These are phyloP conservation scores for Phocoena sinus DNA, from an alignment of 2,113 vertebrate species.

Conservation along the genomic window DNA sequence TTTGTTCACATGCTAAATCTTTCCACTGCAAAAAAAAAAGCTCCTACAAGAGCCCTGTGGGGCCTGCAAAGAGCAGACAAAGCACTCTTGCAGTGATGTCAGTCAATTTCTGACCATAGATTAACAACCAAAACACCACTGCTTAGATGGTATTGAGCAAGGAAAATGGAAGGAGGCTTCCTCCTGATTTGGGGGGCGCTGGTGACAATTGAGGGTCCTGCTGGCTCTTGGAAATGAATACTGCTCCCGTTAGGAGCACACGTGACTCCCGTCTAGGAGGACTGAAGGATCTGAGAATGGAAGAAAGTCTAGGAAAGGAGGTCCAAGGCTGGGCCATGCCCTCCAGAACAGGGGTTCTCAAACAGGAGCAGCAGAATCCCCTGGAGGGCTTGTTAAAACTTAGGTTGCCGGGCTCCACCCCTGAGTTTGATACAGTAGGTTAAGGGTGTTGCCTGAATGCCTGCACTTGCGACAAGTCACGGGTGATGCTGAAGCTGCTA, in stretches of 20 bases:
- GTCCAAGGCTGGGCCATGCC: background rate
- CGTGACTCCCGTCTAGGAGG: background rate
- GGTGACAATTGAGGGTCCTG: background rate
- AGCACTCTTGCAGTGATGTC: background rate
- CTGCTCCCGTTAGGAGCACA: background rate
- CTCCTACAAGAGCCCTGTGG: background rate
- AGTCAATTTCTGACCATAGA: background rate
- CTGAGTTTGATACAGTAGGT: background rate
- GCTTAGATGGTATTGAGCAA: background rate
- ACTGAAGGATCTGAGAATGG: background rate
- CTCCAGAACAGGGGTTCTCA: background rate
- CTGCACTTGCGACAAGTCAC: background rate
- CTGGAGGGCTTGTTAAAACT: background rate
- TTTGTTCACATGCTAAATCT: slow-evolving; percentile 61
- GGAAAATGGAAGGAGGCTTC: rapidly evolving
- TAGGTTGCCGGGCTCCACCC: background rate
- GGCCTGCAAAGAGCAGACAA: background rate
- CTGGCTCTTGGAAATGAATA: background rate
- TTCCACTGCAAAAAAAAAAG: slow-evolving; percentile 55
- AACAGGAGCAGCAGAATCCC: background rate
- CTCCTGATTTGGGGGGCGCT: no score
- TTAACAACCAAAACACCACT: background rate
- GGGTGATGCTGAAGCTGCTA: background rate
- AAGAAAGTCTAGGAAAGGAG: background rate
- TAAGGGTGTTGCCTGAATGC: background rate